Conservation (phyloP, 1,140 invertebrate species). For the Drosophila arawakana region DNA sequence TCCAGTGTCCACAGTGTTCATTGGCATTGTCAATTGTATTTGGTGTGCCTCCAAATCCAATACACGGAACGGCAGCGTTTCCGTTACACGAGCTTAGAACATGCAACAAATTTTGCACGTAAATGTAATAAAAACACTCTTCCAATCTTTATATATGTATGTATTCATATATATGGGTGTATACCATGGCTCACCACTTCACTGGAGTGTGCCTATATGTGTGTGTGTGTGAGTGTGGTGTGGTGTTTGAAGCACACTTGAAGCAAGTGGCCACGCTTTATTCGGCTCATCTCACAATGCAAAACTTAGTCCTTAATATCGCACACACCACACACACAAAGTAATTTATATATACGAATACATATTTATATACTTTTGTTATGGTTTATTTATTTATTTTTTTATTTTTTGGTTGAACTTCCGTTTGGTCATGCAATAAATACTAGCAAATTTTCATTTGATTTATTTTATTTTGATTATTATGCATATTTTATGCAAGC, state of each 20-base stretch:
- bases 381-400: slow-evolving; percentile 8
- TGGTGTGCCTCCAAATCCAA: slow-evolving; percentile 61
- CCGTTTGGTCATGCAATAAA: slow-evolving; percentile 62
- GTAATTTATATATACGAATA: slow-evolving; percentile 17
- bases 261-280: slow-evolving; percentile 54
- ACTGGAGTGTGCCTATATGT: slow-evolving; percentile 24
- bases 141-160: background rate
- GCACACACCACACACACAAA: slow-evolving; percentile 2
- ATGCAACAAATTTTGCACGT: slow-evolving; percentile 83
- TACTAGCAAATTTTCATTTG: slow-evolving; percentile 58
- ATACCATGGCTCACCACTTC: slow-evolving; percentile 57
- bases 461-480: slow-evolving; percentile 82
- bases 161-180: background rate
- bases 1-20: background rate
- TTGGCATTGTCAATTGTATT: slow-evolving; percentile 61
- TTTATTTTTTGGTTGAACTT: slow-evolving; percentile 26
- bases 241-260: slow-evolving; percentile 51
- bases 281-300: slow-evolving; percentile 51
- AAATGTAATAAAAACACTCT: slow-evolving; percentile 83
- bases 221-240: slow-evolving; percentile 32
- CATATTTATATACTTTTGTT: slow-evolving; percentile 1
- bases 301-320: slow-evolving; percentile 16
- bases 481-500: slow-evolving; percentile 74
- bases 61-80: slow-evolving; percentile 58
- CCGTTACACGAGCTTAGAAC: slow-evolving; percentile 67